Evolutionary conservation across 2,888 invertebrate genomes (phyloP), one percentile per base, ranked within the genome.

Genomic region (Heliothis peltigera): DNA sequence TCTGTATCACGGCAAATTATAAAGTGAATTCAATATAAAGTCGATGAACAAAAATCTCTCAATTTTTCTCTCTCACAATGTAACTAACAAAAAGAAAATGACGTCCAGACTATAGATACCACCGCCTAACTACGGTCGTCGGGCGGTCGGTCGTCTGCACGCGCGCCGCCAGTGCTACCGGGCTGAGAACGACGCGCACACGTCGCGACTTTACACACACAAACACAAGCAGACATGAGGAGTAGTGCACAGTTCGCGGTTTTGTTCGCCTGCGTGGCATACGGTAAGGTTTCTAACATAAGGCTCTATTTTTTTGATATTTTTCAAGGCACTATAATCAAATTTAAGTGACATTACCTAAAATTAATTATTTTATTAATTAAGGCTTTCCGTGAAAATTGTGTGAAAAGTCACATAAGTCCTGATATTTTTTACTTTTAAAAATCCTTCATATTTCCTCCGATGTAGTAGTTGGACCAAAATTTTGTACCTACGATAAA

Each of bases 131-230:
- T 74, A 75, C 77, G 79, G 76, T 77, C 77, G 77, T 82, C 83
- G 76, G 82, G 79, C 83, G 84, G 80, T 79, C 79, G 70, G 79
- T 78, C 74, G 77, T 71, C 77, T 80, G 83, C 81, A 77, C 86
- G 83, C 84, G 82, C 87, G 84, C 84, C 53, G 78, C 84, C 92
- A 94, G 94, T 94, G 88, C 87, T 88, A 89, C 87, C 90, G 90
- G 84, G 84, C 87, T 81, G 76, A 88, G 83, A 84, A 80, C 79
- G 78, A 86, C 88, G 91, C 88, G 85, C 87, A 92, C 92, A 94
- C 94, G 94, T 93, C 87, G 83, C 82, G 80, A 82, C 73, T 4
- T 49, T 72, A 64, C 67, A 74, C 75, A 81, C 63, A 77, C 75
- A 81, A 65, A 77, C 83, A 83, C 81, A 79, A 65, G 66, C 79